phyloP scores from a whole-genome alignment of 92 coral and sea anemone species.

The Umimayanthus kanabou region DNA sequence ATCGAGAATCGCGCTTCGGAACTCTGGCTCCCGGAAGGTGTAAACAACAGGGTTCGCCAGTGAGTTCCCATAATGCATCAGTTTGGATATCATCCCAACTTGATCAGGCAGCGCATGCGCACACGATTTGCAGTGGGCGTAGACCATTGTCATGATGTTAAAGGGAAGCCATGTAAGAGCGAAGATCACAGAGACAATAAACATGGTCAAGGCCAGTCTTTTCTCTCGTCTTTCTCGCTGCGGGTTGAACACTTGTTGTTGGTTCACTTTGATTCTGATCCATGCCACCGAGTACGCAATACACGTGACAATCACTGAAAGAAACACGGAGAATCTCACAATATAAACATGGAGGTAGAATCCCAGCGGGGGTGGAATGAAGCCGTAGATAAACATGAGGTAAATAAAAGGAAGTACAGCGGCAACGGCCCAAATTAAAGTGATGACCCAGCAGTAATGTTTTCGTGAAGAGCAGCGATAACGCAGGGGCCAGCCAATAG shows the following conservation, averaged over 20 bases:
- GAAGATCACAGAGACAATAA: slow-evolving; percentile 24
- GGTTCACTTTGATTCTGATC: slow-evolving; percentile 13
- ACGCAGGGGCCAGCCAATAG: slow-evolving; percentile 27
- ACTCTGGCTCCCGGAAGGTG: slow-evolving; percentile 19
- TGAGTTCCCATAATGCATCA: slow-evolving; percentile 38
- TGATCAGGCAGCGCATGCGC: slow-evolving; percentile 19
- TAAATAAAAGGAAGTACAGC: slow-evolving; percentile 15
- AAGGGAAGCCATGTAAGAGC: slow-evolving; percentile 24
- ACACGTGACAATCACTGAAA: slow-evolving; percentile 7
- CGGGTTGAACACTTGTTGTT: background rate
- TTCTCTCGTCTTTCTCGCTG: slow-evolving; percentile 28
- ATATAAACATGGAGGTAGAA: slow-evolving; percentile 24
- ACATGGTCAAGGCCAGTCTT: slow-evolving; percentile 19
- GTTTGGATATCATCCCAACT: slow-evolving; percentile 21
- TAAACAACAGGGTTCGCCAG: slow-evolving; percentile 21
- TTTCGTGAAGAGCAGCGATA: slow-evolving; percentile 11
- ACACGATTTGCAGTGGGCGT: slow-evolving; percentile 24
- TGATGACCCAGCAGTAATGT: slow-evolving; percentile 8
- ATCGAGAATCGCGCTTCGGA: slow-evolving; percentile 5
- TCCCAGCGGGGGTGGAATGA: slow-evolving; percentile 8
- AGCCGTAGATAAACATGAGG: slow-evolving; percentile 28
- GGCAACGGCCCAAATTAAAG: slow-evolving; percentile 8
- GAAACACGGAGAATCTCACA: slow-evolving; percentile 8
- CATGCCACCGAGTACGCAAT: background rate
- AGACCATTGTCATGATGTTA: slow-evolving; percentile 25